These are phyloP conservation scores for Oegoconia quadripuncta DNA, from an alignment of 2,888 invertebrate species.

Conservation along the genomic window DNA sequence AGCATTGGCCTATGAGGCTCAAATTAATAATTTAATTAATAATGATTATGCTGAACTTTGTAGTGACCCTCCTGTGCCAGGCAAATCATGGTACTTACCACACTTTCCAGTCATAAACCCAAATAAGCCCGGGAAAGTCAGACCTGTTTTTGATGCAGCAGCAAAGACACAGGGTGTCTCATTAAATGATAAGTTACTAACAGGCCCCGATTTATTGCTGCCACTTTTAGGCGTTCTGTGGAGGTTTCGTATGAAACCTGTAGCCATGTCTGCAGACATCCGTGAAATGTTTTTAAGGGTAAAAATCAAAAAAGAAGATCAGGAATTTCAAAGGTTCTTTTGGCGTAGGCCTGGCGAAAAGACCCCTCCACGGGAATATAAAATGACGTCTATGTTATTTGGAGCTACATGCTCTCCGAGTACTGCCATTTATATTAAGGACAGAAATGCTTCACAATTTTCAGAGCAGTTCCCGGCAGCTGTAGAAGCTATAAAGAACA, in stretches of 20 bases:
- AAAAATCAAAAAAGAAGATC: conserved; percentile 15
- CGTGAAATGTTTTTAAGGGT: conserved; percentile 18
- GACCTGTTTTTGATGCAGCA: conserved; percentile 24
- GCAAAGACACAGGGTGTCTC: conserved; percentile 11
- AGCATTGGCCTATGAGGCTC: conserved; percentile 16
- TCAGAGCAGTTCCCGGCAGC: conserved; percentile 8
- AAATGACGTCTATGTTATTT: conserved; percentile 17
- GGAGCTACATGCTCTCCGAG: conserved; percentile 2
- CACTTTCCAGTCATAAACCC: conserved; percentile 28
- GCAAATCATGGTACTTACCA: conserved; percentile 24
- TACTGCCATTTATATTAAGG: conserved; percentile 14
- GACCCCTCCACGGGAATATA: conserved; percentile 6
- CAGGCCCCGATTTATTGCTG: conserved; percentile 19
- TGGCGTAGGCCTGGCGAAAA: conserved; percentile 2
- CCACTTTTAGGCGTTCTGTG: conserved; percentile 22
- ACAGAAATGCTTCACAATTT: conserved; percentile 10
- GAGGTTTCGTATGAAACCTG: conserved; percentile 17
- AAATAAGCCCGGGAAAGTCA: conserved; percentile 19
- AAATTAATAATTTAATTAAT: conserved; percentile 21
- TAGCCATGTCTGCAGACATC: conserved; percentile 12
- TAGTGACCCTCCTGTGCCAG: neutral
- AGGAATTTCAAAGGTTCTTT: conserved; percentile 13
- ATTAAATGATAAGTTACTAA: conserved; percentile 20
- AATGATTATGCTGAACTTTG: conserved; percentile 22
- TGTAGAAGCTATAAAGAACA: conserved; percentile 7